Evolutionary conservation across 2,888 invertebrate species (phyloP), one percentile per base, ranked within the genome.

Genomic region (Melikaiella ostensackeni): DNA sequence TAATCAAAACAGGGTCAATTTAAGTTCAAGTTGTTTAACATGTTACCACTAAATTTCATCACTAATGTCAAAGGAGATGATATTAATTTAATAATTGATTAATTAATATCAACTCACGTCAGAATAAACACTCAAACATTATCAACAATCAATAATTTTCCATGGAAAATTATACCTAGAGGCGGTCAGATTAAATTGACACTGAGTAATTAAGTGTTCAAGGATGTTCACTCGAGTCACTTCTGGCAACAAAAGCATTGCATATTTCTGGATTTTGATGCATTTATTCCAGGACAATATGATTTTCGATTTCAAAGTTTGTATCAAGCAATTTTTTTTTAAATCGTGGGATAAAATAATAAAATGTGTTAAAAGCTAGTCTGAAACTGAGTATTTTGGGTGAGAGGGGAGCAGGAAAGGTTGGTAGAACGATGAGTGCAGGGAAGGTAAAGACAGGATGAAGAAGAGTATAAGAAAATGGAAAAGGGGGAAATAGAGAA

Each of bases 61-160:
- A 64, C 16, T 64, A 46, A 46, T 46, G 46, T 46, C 24, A 66
- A 42, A 19, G 42, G 19, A 66, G 42, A 42, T 5, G 0, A 42
- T 16, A 42, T 42, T 42, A 42, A 16, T 16, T 42, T 5, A 38
- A 9, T 21, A 2, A n/a, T 30, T 70, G 27, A 30, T 33, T 70
- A 30, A 50, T 50, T 50, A 50, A 30, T 70, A 50, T 30, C 19
- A 21, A 16, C 46, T 70, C 19, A 13, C n/a, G 50, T 3, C n/a
- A 19, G n/a, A 70, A 27, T 70, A 50, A 50, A 50, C 50, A 33
- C 46, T n/a, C 46, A 70, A 30, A 46, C 50, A 33, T 50, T n/a
- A 33, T 33, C 30, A 30, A 70, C 33, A 70, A 70, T 70, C 50
- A 33, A n/a, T 30, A 33, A 70, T 70, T 70, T 50, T 19, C 50